Conservation (phyloP, 2,113 vertebrate genomes). For the Salvelinus sp. region DNA sequence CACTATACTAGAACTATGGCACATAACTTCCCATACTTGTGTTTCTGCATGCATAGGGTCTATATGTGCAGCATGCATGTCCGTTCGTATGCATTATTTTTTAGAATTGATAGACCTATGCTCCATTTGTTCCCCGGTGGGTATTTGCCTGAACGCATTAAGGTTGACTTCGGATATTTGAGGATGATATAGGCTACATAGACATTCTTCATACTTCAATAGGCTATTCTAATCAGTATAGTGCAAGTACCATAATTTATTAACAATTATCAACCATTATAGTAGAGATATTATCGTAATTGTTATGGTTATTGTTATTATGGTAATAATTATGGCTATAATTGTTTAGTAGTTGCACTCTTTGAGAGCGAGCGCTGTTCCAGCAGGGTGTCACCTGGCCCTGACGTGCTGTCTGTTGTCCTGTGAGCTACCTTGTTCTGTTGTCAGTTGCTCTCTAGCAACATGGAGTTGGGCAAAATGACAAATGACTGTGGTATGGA, state of each 20-base stretch:
- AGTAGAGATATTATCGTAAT: background rate
- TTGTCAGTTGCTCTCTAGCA: conserved; percentile 12
- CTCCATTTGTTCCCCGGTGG: too few species aligned
- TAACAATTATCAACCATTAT: background rate
- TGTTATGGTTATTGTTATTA: background rate
- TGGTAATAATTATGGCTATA: background rate
- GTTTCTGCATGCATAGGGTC: background rate
- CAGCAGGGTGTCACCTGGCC: background rate
- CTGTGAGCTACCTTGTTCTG: conserved; percentile 19
- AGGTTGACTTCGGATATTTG: background rate
- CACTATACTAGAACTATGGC: conserved; percentile 32
- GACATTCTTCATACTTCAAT: too few species aligned
- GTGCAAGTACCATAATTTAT: background rate
- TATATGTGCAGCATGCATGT: background rate
- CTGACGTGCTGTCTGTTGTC: too few species aligned
- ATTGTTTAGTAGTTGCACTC: background rate
- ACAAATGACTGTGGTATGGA: conserved; percentile 71
- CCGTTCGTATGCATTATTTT: too few species aligned
- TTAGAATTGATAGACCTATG: too few species aligned
- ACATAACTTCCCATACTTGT: conserved; percentile 21
- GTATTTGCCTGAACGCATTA: too few species aligned
- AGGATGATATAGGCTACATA: background rate
- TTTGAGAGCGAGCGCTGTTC: background rate
- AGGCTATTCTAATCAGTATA: too few species aligned
- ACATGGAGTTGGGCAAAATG: conserved; percentile 50